Conservation (phyloP, 2,797 vertebrate species). For the Parauchenoglanis punctatus region DNA sequence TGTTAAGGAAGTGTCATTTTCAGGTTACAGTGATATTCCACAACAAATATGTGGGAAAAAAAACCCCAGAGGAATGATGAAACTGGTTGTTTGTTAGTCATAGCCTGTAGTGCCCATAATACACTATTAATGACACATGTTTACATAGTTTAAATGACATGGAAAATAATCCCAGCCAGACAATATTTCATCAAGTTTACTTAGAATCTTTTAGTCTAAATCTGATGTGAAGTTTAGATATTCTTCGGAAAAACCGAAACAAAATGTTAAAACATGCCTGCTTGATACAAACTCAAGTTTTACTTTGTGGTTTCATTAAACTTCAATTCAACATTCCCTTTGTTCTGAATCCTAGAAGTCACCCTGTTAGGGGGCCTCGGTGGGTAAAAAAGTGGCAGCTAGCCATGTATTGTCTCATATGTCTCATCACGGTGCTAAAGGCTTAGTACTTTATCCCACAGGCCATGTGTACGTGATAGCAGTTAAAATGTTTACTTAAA, state of each 20-base stretch:
- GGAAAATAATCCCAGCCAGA: constrained; percentile 61
- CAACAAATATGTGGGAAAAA: background rate
- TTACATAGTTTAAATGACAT: constrained; percentile 52
- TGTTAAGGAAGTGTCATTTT: background rate
- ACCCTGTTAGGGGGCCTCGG: constrained; percentile 50
- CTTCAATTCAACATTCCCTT: constrained; percentile 55
- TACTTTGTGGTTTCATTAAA: constrained; percentile 62
- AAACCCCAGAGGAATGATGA: background rate
- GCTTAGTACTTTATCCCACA: background rate
- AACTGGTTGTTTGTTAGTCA: constrained; percentile 1
- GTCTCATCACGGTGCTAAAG: background rate
- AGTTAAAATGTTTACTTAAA: background rate
- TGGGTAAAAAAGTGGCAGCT: constrained; percentile 53
- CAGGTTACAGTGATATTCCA: constrained; percentile 1
- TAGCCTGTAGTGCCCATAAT: background rate
- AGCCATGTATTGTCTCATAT: constrained; percentile 53
- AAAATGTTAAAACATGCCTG: constrained; percentile 59
- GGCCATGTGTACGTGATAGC: background rate
- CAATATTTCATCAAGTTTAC: constrained; percentile 60
- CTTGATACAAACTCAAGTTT: constrained; percentile 32
- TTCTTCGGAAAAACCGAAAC: constrained; percentile 59
- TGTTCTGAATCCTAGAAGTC: constrained; percentile 51
- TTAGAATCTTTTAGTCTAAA: constrained; percentile 50
- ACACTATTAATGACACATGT: constrained; percentile 17
- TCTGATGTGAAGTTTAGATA: constrained; percentile 55